These are phyloP conservation scores for Teleogryllus oceanicus DNA, from an alignment of 2,888 invertebrate genomes.

Conservation along the genomic window DNA sequence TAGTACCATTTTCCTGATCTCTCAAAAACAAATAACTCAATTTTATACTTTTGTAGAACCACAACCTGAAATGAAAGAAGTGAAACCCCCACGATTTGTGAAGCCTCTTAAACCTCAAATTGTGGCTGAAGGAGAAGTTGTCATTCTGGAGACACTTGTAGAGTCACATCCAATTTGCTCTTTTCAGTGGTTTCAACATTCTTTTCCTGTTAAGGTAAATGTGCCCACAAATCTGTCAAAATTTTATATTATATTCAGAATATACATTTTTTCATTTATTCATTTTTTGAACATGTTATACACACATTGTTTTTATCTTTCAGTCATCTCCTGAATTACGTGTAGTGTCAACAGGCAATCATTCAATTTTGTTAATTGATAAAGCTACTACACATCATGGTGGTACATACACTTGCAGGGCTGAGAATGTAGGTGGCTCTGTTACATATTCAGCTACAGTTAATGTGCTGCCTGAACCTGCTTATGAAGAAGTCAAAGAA, in stretches of 20 bases:
- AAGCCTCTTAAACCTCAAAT: conserved; percentile 67
- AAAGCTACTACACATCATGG: conserved; percentile 65
- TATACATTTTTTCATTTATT: conserved; percentile 5
- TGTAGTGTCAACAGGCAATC: conserved; percentile 70
- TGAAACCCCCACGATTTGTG: conserved; percentile 69
- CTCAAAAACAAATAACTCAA: not conserved
- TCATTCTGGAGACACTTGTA: conserved; percentile 73
- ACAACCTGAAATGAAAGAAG: conserved; percentile 50
- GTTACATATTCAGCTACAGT: conserved; percentile 80
- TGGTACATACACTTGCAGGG: conserved; percentile 80
- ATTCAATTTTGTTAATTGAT: conserved; percentile 74
- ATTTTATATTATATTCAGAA: not conserved
- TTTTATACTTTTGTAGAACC: conserved; percentile 36
- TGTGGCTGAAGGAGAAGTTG: conserved; percentile 69
- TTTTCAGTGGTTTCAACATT: conserved; percentile 83
- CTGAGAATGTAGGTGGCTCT: conserved; percentile 85
- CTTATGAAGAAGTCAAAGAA: conserved; percentile 51
- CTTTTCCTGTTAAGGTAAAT: conserved; percentile 60
- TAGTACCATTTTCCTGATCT: not conserved
- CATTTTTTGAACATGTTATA: not conserved
- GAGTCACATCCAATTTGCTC: conserved; percentile 74
- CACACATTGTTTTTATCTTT: conserved; percentile 22
- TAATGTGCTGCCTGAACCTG: conserved; percentile 56
- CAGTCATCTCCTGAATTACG: conserved; percentile 64
- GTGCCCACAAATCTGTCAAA: not conserved